These are phyloP conservation scores for Mustelus asterias DNA, from an alignment of 2,113 vertebrate genomes.

Conservation along the genomic window DNA sequence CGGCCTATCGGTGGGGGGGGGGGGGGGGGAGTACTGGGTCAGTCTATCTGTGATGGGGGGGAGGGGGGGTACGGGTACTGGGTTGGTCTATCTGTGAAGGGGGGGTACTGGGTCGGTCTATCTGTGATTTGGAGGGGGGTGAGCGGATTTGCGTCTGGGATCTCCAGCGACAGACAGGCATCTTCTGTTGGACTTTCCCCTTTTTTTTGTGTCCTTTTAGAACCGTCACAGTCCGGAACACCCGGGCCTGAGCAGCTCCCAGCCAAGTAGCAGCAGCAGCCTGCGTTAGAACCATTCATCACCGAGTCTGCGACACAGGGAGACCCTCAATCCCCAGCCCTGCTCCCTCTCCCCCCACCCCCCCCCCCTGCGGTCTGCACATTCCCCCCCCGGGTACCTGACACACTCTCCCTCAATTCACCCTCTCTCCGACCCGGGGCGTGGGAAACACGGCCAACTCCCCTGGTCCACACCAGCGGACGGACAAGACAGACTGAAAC, in stretches of 20 bases:
- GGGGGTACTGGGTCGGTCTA: neutral
- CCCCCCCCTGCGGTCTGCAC: no score
- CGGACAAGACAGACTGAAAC: no score
- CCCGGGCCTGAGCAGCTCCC: slow-evolving; percentile 78
- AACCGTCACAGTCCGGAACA: slow-evolving; percentile 95
- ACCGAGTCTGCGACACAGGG: no score
- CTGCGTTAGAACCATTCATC: slow-evolving; percentile 64
- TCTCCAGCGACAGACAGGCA: neutral
- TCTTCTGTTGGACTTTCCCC: neutral
- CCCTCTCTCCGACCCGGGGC: no score
- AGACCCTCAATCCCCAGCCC: no score
- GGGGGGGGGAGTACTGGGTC: neutral
- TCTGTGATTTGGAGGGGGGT: neutral
- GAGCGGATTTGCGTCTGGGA: neutral
- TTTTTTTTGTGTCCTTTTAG: slow-evolving; percentile 50
- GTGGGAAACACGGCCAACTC: no score
- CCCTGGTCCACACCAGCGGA: no score
- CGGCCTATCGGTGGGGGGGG: no score
- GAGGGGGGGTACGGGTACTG: neutral
- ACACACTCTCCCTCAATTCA: no score
- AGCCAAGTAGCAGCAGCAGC: slow-evolving; percentile 91
- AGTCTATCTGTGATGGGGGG: neutral
- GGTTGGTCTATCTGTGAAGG: neutral
- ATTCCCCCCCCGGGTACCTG: no score
- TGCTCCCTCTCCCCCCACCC: no score